Evolutionary conservation across 2,888 invertebrate genomes (phyloP).

Genomic region (Eupithecia tripunctaria): DNA sequence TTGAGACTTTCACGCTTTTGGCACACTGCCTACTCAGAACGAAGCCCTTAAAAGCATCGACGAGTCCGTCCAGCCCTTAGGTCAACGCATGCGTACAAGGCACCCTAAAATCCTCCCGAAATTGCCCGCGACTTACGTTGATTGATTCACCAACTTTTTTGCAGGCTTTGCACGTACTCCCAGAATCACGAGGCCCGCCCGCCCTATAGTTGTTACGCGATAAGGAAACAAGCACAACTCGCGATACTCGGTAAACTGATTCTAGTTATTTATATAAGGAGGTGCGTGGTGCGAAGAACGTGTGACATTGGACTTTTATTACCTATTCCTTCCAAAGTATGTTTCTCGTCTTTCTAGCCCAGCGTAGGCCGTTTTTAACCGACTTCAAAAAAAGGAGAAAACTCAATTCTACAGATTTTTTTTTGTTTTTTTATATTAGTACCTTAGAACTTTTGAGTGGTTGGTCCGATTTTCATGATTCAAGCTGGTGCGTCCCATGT

Average conservation of each 20-base stretch:
- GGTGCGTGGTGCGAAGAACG: slow-evolving; percentile 46
- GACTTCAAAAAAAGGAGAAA: no score
- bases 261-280: slow-evolving; percentile 53
- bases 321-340: background rate
- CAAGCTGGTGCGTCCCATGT: no score
- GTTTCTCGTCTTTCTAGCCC: no score
- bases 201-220: background rate
- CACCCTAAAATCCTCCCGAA: slow-evolving; percentile 48
- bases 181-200: slow-evolving; percentile 52
- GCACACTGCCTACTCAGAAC: slow-evolving; percentile 28
- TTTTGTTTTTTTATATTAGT: no score
- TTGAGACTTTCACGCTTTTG: slow-evolving; percentile 25
- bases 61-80: slow-evolving; percentile 58
- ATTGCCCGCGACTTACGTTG: slow-evolving; percentile 76
- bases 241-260: slow-evolving; percentile 29
- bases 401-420: no score
- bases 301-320: slow-evolving; percentile 54
- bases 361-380: no score
- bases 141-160: slow-evolving; percentile 82
- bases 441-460: no score
- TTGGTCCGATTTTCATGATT: no score
- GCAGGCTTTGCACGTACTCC: slow-evolving; percentile 63
- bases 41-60: slow-evolving; percentile 42
- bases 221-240: slow-evolving; percentile 32
- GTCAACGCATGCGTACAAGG: slow-evolving; percentile 71